Conservation (phyloP, 2,888 invertebrate genomes). For the Phaonia tiefii region DNA sequence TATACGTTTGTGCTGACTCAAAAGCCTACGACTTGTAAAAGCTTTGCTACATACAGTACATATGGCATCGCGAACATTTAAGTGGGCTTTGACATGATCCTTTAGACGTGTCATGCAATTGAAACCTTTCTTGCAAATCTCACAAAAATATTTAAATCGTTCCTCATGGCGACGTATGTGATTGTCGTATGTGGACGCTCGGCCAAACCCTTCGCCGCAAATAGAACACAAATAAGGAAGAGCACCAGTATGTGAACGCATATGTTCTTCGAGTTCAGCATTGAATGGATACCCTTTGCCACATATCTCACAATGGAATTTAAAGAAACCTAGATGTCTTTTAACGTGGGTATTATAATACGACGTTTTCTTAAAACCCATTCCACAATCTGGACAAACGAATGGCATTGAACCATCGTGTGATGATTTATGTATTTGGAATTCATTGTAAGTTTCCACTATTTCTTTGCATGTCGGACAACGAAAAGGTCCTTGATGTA, state of each 20-base stretch:
- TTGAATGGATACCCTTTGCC: slow-evolving; percentile 71
- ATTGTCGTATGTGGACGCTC: slow-evolving; percentile 73
- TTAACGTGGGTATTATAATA: slow-evolving; percentile 74
- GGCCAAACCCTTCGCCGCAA: slow-evolving; percentile 73
- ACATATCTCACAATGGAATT: slow-evolving; percentile 71
- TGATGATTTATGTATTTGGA: slow-evolving; percentile 62
- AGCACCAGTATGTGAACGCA: slow-evolving; percentile 73
- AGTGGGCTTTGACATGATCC: slow-evolving; percentile 75
- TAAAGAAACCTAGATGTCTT: slow-evolving; percentile 73
- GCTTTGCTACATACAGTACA: slow-evolving; percentile 72
- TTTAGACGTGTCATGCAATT: slow-evolving; percentile 74
- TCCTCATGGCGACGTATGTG: slow-evolving; percentile 72
- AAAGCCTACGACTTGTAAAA: slow-evolving; percentile 70
- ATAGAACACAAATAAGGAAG: slow-evolving; percentile 73
- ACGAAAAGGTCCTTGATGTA: slow-evolving; percentile 74
- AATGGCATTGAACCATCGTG: slow-evolving; percentile 66
- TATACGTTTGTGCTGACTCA: slow-evolving; percentile 69
- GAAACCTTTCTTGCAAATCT: slow-evolving; percentile 74
- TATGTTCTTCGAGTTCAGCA: slow-evolving; percentile 69
- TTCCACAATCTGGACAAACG: slow-evolving; percentile 64
- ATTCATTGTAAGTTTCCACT: slow-evolving; percentile 64
- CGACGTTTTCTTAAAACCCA: slow-evolving; percentile 73
- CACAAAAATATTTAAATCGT: slow-evolving; percentile 69
- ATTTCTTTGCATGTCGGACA: slow-evolving; percentile 69
- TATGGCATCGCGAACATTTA: slow-evolving; percentile 73